Base-by-base conservation (phyloP, 2,888 invertebrate genomes). In the Notodonta ziczac region DNA sequence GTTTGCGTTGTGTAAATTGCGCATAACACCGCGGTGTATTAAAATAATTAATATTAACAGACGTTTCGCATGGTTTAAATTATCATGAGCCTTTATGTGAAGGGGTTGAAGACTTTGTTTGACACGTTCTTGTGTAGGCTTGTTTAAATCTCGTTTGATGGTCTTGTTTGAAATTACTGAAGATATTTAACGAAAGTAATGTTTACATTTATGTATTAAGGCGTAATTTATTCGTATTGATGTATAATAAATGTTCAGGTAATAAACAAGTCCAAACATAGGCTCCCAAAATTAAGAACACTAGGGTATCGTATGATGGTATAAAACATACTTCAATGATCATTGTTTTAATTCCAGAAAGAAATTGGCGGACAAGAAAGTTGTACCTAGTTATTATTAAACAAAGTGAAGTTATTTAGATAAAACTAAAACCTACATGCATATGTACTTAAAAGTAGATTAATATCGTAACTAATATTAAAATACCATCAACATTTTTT, bases 31-130 rank as follows among this genome's bases (percentile, higher is more conserved):
- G 74, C 64, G 73, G 65, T 78, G 62, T 78, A 80, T 82, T 85
- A 77, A 80, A 81, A 84, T 84, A 82, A 86, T 86, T 84, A 84
- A 81, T 82, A 78, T 72, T 69, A 70, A 70, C 69, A 72, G 62
- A 76, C 73, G 73, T 81, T 72, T 79, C 65, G 73, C 64, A 63
- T 63, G 71, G 54, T 71, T 80, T 61, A 71, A 69, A 77, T 79
- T 71, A 77, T 78, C 72, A 69, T 73, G 68, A 70, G 71, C 72
- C 66, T 74, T 65, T 62, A 69, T 63, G 35, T 13, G 24, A 44
- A 24, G n/a, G 58, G n/a, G 35, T 40, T 48, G 12, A 32, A 12
- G 58, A 35, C 35, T 57, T 60, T 60, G 48, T 59, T 62, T 57
- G 54, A 59, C 54, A 61, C 71, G 55, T 40, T 39, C 55, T 55